A percentile compares a stretch with the other conserved stretches of the same genome.
phyloP scores from a whole-genome alignment of 2,797 vertebrate species.

The Cephalopachus bancanus region DNA sequence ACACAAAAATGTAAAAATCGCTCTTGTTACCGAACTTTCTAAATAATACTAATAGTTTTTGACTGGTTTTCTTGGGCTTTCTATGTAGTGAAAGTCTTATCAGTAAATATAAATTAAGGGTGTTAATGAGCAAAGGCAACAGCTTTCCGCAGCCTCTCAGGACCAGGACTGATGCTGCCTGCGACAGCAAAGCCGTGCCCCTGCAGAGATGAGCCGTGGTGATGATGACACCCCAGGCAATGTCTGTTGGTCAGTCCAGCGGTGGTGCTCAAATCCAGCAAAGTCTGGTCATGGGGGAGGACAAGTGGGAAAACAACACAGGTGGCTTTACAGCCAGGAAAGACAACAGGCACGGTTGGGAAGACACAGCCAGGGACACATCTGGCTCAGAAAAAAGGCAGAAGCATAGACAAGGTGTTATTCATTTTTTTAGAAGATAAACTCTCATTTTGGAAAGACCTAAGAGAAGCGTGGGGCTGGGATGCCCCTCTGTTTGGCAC shows the following conservation, averaged over 20 bases:
- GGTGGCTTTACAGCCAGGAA: background rate
- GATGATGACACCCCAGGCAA: too few relatives aligned
- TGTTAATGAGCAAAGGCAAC: background rate
- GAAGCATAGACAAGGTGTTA: background rate
- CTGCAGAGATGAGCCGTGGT: background rate
- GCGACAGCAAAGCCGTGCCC: too few relatives aligned
- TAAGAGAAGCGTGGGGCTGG: background rate
- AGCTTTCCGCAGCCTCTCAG: background rate
- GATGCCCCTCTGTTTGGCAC: background rate
- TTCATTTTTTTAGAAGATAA: background rate
- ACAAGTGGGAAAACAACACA: too few relatives aligned
- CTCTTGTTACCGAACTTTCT: background rate
- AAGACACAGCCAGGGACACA: background rate
- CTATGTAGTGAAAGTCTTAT: background rate
- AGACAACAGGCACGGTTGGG: background rate
- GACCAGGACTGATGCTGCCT: background rate
- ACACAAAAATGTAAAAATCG: background rate
- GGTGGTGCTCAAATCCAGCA: background rate
- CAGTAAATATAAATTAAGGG: background rate
- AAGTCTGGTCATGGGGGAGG: accelerated
- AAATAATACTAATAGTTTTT: background rate
- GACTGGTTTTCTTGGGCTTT: background rate
- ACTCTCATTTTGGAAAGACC: background rate
- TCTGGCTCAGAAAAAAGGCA: background rate
- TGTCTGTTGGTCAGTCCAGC: too few relatives aligned